These are phyloP conservation scores for Rhopalosiphum padi DNA, from an alignment of 1,140 invertebrate genomes.

Conservation along the genomic window DNA sequence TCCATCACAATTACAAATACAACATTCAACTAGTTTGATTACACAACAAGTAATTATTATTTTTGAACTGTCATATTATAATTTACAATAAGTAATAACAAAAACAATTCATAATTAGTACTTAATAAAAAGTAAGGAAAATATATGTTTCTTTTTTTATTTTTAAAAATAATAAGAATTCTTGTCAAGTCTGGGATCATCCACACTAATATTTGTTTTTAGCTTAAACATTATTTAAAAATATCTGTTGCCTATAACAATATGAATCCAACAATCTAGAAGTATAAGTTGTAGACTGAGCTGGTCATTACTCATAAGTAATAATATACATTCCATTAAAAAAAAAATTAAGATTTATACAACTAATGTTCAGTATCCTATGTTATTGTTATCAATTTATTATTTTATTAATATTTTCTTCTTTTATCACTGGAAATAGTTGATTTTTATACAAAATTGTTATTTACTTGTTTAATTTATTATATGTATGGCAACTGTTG, in stretches of 20 bases:
- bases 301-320: not conserved
- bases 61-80: not conserved
- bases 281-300: not conserved
- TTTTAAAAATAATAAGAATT: not conserved
- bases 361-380: not conserved
- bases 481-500: not conserved
- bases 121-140: not conserved
- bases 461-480: too few relatives aligned
- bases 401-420: not conserved
- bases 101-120: not conserved
- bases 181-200: not conserved
- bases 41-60: slow-evolving; percentile 69
- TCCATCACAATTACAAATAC: slow-evolving; percentile 72
- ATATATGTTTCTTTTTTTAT: not conserved
- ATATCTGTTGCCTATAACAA: not conserved
- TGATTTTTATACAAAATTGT: not conserved
- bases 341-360: not conserved
- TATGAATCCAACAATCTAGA: not conserved
- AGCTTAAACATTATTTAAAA: not conserved
- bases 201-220: not conserved
- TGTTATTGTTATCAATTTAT: not conserved
- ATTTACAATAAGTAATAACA: not conserved
- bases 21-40: slow-evolving; percentile 69
- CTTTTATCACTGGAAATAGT: not conserved
- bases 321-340: not conserved